A percentile compares a stretch with the other conserved stretches of the same genome.
These are phyloP conservation scores for Anableps anableps DNA, from an alignment of 2,797 vertebrate species.

Conservation along the genomic window DNA sequence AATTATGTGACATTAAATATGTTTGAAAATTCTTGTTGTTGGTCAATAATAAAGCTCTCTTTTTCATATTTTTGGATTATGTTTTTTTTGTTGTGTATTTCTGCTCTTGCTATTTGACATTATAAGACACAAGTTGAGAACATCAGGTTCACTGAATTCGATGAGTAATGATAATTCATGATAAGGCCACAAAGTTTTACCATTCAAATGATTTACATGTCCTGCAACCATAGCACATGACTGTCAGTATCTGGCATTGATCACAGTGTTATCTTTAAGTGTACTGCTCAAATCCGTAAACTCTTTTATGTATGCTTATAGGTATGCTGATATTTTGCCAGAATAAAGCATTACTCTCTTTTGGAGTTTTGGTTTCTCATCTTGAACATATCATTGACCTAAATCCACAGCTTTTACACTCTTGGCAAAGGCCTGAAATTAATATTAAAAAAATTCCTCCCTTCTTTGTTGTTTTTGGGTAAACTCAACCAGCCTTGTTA, in stretches of 20 bases:
- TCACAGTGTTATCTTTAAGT: not conserved
- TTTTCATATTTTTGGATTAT: not conserved
- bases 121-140: not conserved
- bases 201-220: not conserved
- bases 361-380: not conserved
- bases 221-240: not conserved
- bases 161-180: not conserved
- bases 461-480: not conserved
- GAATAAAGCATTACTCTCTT: not conserved
- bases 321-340: not conserved
- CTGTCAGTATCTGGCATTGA: not conserved
- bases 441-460: constrained; percentile 1
- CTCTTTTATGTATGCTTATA: not conserved
- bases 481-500: not conserved
- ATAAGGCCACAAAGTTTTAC: not conserved
- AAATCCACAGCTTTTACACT: not conserved
- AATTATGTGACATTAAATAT: not conserved
- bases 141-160: not conserved
- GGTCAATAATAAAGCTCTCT: not conserved
- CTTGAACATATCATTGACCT: not conserved
- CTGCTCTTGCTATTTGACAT: not conserved
- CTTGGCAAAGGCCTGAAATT: constrained; percentile 1
- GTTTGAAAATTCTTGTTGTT: not conserved
- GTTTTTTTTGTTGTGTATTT: not conserved
- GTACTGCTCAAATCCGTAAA: not conserved